These are phyloP conservation scores for Isoperla grammatica DNA, from an alignment of 2,888 invertebrate genomes.

Conservation along the genomic window DNA sequence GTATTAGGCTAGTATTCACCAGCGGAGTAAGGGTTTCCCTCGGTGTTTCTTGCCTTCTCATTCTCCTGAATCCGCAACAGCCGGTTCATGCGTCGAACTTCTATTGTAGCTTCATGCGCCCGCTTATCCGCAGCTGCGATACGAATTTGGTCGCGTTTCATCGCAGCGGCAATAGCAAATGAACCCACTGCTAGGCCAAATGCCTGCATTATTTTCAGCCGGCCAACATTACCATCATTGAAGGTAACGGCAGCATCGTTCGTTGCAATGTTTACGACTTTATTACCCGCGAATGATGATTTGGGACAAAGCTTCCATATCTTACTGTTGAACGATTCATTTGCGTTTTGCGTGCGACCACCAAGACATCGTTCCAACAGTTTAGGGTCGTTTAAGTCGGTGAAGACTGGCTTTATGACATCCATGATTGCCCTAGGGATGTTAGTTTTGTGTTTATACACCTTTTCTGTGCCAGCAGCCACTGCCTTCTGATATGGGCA, in stretches of 20 bases:
- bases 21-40: neutral
- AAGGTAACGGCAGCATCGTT: neutral
- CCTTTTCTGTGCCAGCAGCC: neutral
- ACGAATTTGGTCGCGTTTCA: neutral
- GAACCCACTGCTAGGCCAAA: neutral
- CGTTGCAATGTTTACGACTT: neutral
- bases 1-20: neutral
- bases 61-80: neutral
- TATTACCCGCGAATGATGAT: neutral
- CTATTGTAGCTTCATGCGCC: neutral
- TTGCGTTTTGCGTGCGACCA: neutral
- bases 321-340: neutral
- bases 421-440: neutral
- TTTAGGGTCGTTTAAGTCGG: neutral
- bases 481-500: conserved; percentile 18
- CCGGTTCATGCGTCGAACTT: neutral
- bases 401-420: neutral
- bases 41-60: neutral
- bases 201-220: neutral
- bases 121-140: neutral
- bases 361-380: neutral
- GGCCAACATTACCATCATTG: neutral
- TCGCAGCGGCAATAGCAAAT: neutral
- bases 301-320: neutral
- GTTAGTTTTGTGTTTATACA: neutral